phyloP scores from a whole-genome alignment of 2,113 vertebrate species.

The Stercorarius parasiticus region DNA sequence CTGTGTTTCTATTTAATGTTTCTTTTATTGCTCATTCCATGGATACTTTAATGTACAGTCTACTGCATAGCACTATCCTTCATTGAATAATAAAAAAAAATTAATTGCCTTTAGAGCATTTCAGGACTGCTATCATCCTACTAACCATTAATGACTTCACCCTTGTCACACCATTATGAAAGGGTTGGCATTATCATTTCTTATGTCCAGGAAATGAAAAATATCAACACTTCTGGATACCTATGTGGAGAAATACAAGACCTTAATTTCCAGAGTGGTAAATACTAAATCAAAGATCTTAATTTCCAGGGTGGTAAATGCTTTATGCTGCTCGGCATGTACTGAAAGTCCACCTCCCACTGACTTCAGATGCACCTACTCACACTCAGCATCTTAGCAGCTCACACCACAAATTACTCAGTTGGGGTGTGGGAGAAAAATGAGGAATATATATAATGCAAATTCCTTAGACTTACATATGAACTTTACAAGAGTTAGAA shows the following conservation, averaged over 20 bases:
- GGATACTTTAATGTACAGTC: not conserved
- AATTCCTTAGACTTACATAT: not conserved
- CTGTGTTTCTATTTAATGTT: not conserved
- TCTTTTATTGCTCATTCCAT: not conserved
- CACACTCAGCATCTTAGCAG: not conserved
- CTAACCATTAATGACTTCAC: not conserved
- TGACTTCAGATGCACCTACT: conserved; percentile 10
- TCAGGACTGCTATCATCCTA: not conserved
- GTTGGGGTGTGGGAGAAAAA: not conserved
- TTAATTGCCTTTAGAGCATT: not conserved
- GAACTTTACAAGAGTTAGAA: not conserved
- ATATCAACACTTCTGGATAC: not conserved
- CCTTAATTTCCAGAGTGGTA: not conserved
- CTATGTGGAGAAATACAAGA: not conserved
- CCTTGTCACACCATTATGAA: not conserved
- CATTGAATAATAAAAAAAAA: not conserved
- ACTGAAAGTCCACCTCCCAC: not conserved
- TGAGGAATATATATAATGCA: not conserved
- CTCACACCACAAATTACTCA: conserved; percentile 10
- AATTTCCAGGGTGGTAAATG: not conserved
- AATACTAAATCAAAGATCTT: not conserved
- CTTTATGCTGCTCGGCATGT: not conserved
- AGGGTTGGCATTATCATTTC: not conserved
- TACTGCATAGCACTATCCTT: not conserved
- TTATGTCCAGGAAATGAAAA: not conserved